Conservation (phyloP, 2,888 invertebrate genomes). For the Frankliniella fusca region DNA sequence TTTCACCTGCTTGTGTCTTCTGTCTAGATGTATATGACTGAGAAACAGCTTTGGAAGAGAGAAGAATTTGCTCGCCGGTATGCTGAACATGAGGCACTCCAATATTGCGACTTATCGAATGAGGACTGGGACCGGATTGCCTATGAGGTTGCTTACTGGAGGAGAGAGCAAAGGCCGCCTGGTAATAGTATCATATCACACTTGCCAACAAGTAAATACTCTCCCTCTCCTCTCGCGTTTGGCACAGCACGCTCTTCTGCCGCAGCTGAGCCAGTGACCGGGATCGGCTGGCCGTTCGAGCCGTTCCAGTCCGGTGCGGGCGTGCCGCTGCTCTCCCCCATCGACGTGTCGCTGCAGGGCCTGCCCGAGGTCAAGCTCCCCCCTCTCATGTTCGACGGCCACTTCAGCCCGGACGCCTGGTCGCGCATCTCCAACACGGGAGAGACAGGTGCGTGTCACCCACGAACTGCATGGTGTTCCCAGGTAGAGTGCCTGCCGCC, state of each 20-base stretch:
- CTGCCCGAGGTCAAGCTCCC: constrained; percentile 2
- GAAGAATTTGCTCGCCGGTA: background rate
- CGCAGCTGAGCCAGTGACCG: background rate
- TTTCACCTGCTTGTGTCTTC: background rate
- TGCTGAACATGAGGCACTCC: background rate
- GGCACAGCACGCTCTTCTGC: too few relatives aligned
- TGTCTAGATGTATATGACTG: background rate
- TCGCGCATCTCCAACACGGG: background rate
- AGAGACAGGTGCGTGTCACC: background rate
- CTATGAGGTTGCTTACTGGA: background rate
- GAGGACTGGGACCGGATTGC: background rate
- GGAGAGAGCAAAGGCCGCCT: background rate
- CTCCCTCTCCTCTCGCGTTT: too few relatives aligned
- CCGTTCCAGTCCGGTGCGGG: background rate
- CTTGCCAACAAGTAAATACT: background rate
- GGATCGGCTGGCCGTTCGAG: constrained; percentile 4
- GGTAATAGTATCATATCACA: background rate
- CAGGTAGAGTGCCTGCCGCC: background rate
- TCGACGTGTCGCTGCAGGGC: background rate
- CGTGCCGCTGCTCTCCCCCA: background rate
- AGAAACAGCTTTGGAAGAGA: background rate
- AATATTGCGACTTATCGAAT: background rate
- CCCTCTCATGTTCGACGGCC: constrained; percentile 1
- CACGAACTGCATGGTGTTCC: background rate
- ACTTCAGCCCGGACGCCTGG: background rate